Base-by-base conservation (phyloP, 2,113 vertebrate species). In the Laticauda laticaudata region DNA sequence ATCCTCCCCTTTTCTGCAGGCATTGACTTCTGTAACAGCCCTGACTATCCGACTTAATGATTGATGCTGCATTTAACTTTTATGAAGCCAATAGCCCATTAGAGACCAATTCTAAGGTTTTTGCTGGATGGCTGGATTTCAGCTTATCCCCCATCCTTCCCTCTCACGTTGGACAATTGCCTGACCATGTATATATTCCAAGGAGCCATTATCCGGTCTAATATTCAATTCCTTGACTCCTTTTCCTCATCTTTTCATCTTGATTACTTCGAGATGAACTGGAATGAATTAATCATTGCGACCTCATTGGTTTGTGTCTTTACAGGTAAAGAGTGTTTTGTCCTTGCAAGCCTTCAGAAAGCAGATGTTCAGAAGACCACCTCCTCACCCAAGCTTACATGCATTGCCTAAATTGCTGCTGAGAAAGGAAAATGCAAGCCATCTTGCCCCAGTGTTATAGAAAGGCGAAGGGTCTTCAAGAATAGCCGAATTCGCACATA, bases 381-480 rank as follows among this genome's bases (percentile, higher is more conserved):
- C 29, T 90, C 64, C 69, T 91, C 12, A 59, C 92, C 92, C 94
- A 92, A 6, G 7, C 55, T 23, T 56, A 88, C 2, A 0, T 87
- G 87, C 96, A 96, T 90, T 97, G 96, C 91, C 96, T 98, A 3
- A 2, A 98, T 91, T 98, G 91, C 89, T 98, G 88, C 95, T 98
- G 93, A 97, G 98, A 53, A 98, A 95, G 95, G 97, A 98, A 95
- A 98, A 98, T 0, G 96, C 95, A 4, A n/a, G 34, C 2, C 96
- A 91, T n/a, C 97, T 98, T 92, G 34, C 92, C 91, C 90, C 97
- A 87, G 95, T 95, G 2, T 89, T 98, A 57, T 8, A 97, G 53
- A 96, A 96, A 98, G 98, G 98, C 98, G 95, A 95, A 4, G 24
- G 23, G 0, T 85, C 48, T 91, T 24, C 2, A 11, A 7, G 86